Conservation (phyloP, 2,113 vertebrate genomes). For the Perognathus longimembris region DNA sequence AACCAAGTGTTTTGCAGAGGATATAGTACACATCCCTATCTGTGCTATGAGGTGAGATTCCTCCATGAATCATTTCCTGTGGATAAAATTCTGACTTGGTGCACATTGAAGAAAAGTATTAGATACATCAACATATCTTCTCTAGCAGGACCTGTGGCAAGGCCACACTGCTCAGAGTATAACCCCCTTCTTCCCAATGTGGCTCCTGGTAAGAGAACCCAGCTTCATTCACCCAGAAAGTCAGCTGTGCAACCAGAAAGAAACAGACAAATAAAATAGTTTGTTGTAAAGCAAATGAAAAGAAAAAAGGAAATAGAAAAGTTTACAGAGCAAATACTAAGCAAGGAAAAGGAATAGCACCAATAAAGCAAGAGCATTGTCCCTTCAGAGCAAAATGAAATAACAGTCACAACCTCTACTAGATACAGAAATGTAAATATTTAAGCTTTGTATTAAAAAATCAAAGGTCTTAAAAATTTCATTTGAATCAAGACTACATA, state of each 20-base stretch:
- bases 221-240: not conserved
- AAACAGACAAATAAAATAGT: not conserved
- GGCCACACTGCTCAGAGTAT: not conserved
- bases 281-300: not conserved
- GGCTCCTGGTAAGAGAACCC: not conserved
- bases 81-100: not conserved
- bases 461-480: too few relatives aligned
- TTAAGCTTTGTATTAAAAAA: slow-evolving; percentile 35
- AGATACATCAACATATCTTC: not conserved
- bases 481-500: not conserved
- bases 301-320: not conserved
- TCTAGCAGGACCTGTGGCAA: not conserved
- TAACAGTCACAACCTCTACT: not conserved
- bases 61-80: not conserved
- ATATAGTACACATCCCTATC: not conserved
- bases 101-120: not conserved
- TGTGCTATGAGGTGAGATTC: not conserved
- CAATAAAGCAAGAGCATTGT: not conserved
- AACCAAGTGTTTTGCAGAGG: not conserved
- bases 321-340: not conserved
- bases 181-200: not conserved
- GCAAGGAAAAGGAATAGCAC: not conserved
- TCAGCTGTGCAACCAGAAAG: not conserved
- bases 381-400: not conserved
- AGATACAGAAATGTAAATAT: not conserved